Base-by-base conservation (phyloP, 1,140 invertebrate genomes). In the Bombyx mandarina region DNA sequence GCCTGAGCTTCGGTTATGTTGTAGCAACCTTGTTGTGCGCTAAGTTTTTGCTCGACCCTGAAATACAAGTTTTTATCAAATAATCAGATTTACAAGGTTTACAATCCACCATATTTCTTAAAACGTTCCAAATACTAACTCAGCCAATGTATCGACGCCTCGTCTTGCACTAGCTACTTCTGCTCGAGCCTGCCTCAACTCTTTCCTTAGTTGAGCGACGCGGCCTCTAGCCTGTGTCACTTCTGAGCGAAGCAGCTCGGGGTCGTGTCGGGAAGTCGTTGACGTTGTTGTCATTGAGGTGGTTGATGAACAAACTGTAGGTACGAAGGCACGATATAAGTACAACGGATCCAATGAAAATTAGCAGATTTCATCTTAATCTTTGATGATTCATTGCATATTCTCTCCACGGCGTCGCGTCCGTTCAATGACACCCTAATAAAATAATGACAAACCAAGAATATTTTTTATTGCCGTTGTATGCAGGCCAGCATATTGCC, bases 1-100 rank as follows among this genome's bases (percentile, higher is more conserved):
- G 95, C 96, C 84, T 98, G 95, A 0, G 97, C 97, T 88, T 99
- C 96, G 18, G 93, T 93, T 58, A 98, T 94, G 77, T 95, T 98
- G 81, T 98, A 98, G 75, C 94, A 95, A 54, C 94, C 94, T 75
- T 96, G 91, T 66, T 94, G 93, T 10, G 93, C 92, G 76, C 90
- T 94, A 65, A 98, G 88, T 89, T 98, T 98, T 88, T 97, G 94
- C 82, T 97, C 96, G 55, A 98, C 96, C 75, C 95, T 97, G 84
- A 50, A 90, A 90, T 35, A 35, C 26, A 35, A 35, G 26, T 35
- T 35, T 35, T 35, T 35, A 35, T 35, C 26, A 35, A 35, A 3
- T 35, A 35, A 35, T 35, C 26, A 35, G 2, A 35, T 35, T 35
- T 35, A 35, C 26, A 35, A 5, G 2, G 26, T 5, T 35, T 35